These are phyloP conservation scores for Dryobates pubescens DNA, from an alignment of 2,797 vertebrate genomes.

Conservation along the genomic window DNA sequence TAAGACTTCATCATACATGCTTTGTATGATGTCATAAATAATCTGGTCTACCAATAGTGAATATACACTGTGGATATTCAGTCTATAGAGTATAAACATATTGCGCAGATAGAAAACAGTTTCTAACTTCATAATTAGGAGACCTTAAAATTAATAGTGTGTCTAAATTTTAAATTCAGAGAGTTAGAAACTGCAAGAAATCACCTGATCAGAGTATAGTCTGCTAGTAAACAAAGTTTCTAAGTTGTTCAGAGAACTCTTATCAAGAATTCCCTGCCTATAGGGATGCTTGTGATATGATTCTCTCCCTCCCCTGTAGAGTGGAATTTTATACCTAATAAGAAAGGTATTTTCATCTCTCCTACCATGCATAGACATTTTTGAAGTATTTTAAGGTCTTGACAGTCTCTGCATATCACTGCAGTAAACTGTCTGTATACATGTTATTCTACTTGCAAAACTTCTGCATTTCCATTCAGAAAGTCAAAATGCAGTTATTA, in stretches of 20 bases:
- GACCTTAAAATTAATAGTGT: not conserved
- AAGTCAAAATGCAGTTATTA: constrained; percentile 31
- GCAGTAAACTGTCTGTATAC: not conserved
- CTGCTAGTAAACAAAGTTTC: not conserved
- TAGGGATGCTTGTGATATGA: not conserved
- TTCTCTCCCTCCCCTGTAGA: not conserved
- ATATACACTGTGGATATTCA: not conserved
- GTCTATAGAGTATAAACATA: not conserved
- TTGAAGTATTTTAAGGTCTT: not conserved
- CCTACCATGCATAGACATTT: not conserved
- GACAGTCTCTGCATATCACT: not conserved
- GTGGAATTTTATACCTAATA: not conserved
- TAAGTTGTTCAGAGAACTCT: not conserved
- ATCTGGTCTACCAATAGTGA: not conserved
- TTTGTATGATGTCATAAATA: not conserved
- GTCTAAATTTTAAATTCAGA: not conserved
- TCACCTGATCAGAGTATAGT: not conserved
- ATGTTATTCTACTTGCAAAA: not conserved
- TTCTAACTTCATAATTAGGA: not conserved
- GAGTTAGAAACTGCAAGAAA: not conserved
- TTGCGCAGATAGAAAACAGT: not conserved
- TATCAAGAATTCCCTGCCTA: not conserved
- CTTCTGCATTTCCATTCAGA: not conserved
- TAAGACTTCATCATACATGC: not conserved
- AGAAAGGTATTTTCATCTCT: not conserved